Evolutionary conservation across 2,797 vertebrate species (phyloP).

Genomic region (Chlorospingus flavigularis): DNA sequence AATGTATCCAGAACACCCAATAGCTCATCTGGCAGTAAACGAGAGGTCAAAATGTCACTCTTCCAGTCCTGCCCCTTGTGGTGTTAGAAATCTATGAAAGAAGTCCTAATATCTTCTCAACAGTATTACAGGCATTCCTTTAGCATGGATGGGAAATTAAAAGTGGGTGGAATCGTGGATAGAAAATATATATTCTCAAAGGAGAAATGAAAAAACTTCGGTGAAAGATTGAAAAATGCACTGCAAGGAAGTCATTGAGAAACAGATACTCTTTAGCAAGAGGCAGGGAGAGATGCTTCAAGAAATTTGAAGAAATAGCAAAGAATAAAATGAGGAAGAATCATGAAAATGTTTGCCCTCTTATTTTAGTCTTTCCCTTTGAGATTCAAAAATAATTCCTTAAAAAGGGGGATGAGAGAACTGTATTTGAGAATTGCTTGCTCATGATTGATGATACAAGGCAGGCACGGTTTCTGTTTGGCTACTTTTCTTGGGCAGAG

Average conservation of each 20-base stretch:
- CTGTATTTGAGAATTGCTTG: not conserved
- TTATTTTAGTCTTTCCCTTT: not conserved
- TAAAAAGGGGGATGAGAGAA: not conserved
- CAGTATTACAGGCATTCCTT: not conserved
- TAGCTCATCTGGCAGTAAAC: constrained; percentile 59
- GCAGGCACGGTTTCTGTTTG: not conserved
- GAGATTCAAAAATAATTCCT: not conserved
- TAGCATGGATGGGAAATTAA: not conserved
- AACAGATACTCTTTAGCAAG: not conserved
- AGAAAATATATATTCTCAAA: not conserved
- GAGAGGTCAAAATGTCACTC: constrained; percentile 64
- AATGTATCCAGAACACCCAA: constrained; percentile 63
- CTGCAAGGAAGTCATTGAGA: not conserved
- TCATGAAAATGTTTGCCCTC: not conserved
- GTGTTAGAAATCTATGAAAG: constrained; percentile 34
- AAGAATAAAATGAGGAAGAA: not conserved
- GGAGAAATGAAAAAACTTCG: not conserved
- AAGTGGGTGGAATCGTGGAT: not conserved
- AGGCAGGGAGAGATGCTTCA: not conserved
- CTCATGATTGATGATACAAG: not conserved
- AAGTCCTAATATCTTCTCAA: not conserved
- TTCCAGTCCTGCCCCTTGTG: not conserved
- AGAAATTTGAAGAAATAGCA: not conserved
- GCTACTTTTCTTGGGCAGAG: not conserved
- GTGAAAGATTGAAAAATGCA: not conserved